A percentile compares a stretch with the other conserved stretches of the same genome.
Evolutionary conservation across 1,140 invertebrate species (phyloP).

Genomic region (Piezodorus guildinii): DNA sequence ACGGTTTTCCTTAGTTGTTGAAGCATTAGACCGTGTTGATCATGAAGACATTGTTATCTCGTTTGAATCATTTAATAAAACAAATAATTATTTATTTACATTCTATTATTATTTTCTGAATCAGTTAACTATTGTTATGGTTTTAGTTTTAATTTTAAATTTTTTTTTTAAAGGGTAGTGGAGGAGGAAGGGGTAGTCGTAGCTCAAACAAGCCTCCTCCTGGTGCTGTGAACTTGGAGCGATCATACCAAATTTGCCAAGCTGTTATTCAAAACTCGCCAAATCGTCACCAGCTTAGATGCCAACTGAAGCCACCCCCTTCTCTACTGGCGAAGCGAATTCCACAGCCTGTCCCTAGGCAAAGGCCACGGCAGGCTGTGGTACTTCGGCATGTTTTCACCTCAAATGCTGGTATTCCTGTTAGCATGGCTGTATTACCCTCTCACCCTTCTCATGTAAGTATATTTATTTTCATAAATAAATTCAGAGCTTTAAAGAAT

Average conservation of each 20-base stretch:
- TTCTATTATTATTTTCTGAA: too few relatives aligned
- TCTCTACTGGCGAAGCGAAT: slow-evolving; percentile 44
- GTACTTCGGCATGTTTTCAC: slow-evolving; percentile 46
- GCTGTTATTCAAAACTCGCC: slow-evolving; percentile 86
- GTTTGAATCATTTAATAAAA: too few relatives aligned
- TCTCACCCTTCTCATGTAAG: slow-evolving; percentile 32
- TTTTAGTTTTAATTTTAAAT: not conserved
- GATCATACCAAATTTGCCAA: slow-evolving; percentile 92
- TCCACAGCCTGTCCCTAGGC: slow-evolving; percentile 16
- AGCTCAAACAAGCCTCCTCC: slow-evolving; percentile 61
- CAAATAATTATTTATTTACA: too few relatives aligned
- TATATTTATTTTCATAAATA: not conserved
- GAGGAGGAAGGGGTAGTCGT: slow-evolving; percentile 31
- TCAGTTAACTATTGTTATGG: too few relatives aligned
- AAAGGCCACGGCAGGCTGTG: slow-evolving; percentile 35
- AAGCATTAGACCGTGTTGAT: too few relatives aligned
- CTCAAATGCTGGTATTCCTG: slow-evolving; percentile 41
- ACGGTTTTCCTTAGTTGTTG: too few relatives aligned
- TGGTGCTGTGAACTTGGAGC: slow-evolving; percentile 78
- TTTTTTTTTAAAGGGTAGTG: not conserved
- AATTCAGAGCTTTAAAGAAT: too few relatives aligned
- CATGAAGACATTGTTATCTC: too few relatives aligned
- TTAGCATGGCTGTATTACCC: slow-evolving; percentile 44
- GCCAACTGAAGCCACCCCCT: slow-evolving; percentile 70
- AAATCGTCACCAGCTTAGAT: slow-evolving; percentile 73